Evolutionary conservation across 2,113 vertebrate species (phyloP).

Genomic region (Regulus satrapa): DNA sequence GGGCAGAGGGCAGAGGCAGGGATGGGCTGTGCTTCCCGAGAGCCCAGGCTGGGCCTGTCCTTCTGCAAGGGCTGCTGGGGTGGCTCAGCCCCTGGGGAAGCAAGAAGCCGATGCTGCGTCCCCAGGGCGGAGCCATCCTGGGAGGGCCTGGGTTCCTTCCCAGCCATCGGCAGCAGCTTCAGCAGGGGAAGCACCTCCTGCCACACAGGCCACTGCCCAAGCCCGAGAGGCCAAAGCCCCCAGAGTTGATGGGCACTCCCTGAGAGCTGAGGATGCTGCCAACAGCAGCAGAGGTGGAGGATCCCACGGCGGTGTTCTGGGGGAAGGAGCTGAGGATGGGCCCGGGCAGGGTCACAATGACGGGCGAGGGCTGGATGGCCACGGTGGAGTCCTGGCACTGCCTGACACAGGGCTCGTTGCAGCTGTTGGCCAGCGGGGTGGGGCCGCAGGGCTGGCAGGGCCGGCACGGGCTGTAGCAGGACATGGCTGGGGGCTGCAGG

Average conservation of each 20-base stretch:
- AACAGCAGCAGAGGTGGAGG: no score
- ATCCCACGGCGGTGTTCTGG: no score
- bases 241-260: background rate
- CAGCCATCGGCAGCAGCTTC: background rate
- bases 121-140: accelerated
- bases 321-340: background rate
- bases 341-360: background rate
- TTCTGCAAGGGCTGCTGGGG: background rate
- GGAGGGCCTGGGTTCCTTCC: background rate
- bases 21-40: background rate
- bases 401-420: background rate
- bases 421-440: background rate
- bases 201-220: background rate
- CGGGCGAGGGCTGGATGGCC: background rate
- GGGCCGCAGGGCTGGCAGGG: background rate
- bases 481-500: background rate
- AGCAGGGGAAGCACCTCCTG: background rate
- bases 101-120: accelerated
- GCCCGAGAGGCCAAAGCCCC: background rate
- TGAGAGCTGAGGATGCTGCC: no score
- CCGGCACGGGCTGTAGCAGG: background rate
- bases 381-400: background rate
- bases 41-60: background rate
- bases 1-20: background rate
- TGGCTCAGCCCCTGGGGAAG: background rate